These are phyloP conservation scores for Galerucella nymphaeae DNA, from an alignment of 2,888 invertebrate genomes.

Conservation along the genomic window DNA sequence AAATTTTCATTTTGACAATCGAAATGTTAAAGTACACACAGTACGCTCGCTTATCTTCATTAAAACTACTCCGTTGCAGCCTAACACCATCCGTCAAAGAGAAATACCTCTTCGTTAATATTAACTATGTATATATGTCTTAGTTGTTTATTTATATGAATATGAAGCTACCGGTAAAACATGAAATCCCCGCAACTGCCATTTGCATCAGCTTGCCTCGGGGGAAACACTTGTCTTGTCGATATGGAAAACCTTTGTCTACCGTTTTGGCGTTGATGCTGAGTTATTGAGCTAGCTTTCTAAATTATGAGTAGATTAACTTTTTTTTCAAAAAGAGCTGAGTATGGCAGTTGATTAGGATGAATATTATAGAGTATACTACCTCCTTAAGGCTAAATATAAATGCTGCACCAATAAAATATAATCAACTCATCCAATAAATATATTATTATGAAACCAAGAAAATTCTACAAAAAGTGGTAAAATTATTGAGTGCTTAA, in stretches of 20 bases:
- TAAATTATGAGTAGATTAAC: neutral
- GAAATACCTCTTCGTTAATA: conserved; percentile 26
- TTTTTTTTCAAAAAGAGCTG: neutral
- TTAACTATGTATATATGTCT: conserved; percentile 34
- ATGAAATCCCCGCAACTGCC: conserved; percentile 19
- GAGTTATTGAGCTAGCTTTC: conserved; percentile 12
- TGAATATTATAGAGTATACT: neutral
- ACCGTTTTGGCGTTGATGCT: conserved; percentile 10
- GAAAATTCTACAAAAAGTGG: no score
- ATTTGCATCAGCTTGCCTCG: conserved; percentile 28
- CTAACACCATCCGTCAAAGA: conserved; percentile 8
- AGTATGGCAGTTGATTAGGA: neutral
- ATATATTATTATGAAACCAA: no score
- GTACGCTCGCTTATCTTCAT: neutral
- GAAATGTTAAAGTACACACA: neutral
- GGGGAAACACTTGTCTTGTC: conserved; percentile 29
- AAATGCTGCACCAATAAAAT: neutral
- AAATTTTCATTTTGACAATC: no score
- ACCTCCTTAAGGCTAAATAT: neutral
- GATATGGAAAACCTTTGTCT: conserved; percentile 28
- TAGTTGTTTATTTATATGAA: conserved; percentile 36
- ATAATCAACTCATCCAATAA: no score
- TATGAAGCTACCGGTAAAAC: conserved; percentile 19
- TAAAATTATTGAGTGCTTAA: no score
- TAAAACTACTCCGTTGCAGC: neutral